These are phyloP conservation scores for Trichechus manatus DNA, from an alignment of 2,113 vertebrate genomes.

Conservation along the genomic window DNA sequence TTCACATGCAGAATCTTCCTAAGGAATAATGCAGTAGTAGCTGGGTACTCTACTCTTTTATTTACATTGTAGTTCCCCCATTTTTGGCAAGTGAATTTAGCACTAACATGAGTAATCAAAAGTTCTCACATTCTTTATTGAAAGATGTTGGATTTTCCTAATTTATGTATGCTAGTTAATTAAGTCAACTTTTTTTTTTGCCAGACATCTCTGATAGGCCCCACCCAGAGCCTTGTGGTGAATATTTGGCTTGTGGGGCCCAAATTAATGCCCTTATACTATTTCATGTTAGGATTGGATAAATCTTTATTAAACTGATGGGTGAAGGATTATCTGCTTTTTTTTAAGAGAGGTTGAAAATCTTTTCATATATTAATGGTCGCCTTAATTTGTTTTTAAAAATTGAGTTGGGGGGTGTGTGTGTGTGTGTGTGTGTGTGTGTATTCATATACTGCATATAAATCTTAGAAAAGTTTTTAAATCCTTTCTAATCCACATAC, in stretches of 20 bases:
- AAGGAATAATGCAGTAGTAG: not conserved
- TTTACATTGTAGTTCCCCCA: not conserved
- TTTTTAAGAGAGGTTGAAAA: not conserved
- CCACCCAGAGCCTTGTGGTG: not conserved
- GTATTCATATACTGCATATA: not conserved
- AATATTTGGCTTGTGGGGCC: not conserved
- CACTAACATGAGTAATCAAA: not conserved
- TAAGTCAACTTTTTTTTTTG: not conserved
- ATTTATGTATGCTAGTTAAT: not conserved
- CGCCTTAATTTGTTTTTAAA: not conserved
- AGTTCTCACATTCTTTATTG: not conserved
- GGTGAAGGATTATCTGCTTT: not conserved
- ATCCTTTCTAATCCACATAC: no score
- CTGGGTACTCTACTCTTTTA: not conserved
- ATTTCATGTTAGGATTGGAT: not conserved
- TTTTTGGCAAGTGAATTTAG: slow-evolving; percentile 8
- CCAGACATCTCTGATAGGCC: no score
- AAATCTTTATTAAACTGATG: not conserved
- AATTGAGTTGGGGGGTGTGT: not conserved
- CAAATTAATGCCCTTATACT: no score
- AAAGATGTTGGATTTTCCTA: not conserved
- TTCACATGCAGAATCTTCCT: not conserved
- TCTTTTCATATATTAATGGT: not conserved
- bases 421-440: not conserved
- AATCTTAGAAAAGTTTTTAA: no score